A percentile compares a stretch with the other conserved stretches of the same genome.
Conservation (phyloP, 2,797 vertebrate species). For the Hipposideros larvatus region DNA sequence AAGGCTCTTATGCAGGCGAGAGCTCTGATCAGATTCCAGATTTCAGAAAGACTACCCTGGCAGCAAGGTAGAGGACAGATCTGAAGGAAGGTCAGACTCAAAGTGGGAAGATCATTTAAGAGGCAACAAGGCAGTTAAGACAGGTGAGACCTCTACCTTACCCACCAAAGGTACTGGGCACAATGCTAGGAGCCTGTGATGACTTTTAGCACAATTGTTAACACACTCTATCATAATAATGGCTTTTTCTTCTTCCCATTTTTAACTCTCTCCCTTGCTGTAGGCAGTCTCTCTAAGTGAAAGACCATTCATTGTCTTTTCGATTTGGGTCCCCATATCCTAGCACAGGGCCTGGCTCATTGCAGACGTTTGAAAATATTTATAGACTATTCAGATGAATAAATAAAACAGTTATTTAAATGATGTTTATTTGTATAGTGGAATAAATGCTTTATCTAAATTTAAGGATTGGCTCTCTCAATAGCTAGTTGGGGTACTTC, state of each 20-base stretch:
- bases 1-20: background rate
- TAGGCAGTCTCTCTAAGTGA: background rate
- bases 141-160: background rate
- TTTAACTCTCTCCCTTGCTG: background rate
- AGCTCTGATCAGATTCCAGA: background rate
- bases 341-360: background rate
- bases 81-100: background rate
- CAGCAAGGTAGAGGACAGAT: background rate
- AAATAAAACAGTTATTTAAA: background rate
- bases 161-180: background rate
- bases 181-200: background rate
- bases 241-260: background rate
- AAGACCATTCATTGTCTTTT: background rate
- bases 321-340: background rate
- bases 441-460: background rate
- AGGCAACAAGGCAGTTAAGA: background rate
- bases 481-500: background rate
- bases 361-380: background rate
- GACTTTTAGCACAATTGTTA: background rate
- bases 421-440: background rate
- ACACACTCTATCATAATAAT: background rate
- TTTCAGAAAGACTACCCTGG: background rate
- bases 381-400: background rate
- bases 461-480: background rate
- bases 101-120: background rate